Percentiles rank a stretch among this genome's conserved stretches.
Evolutionary conservation across 2,113 vertebrate genomes (phyloP).

Genomic region (Triplophysa dalaica): DNA sequence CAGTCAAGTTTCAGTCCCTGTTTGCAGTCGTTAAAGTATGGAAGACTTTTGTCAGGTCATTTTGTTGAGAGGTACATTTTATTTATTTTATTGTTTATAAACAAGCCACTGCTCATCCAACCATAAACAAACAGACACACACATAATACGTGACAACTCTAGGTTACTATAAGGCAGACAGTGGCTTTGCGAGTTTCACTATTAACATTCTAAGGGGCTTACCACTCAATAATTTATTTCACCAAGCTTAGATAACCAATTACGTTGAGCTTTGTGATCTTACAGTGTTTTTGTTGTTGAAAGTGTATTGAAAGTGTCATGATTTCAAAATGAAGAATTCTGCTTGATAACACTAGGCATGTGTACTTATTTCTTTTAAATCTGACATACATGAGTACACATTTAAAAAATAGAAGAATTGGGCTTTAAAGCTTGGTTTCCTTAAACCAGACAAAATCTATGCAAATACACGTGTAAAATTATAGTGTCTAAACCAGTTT

Average conservation of each 20-base stretch:
- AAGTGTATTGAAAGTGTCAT: background rate
- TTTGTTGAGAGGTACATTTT: no score
- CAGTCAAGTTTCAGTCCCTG: background rate
- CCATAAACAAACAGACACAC: background rate
- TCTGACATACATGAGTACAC: background rate
- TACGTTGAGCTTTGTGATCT: background rate
- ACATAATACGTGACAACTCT: background rate
- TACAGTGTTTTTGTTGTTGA: background rate
- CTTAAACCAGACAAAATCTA: background rate
- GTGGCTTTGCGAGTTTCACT: conserved; percentile 60
- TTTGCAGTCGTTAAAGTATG: no score
- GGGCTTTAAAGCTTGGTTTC: background rate
- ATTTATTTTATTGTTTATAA: no score
- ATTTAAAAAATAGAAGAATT: background rate
- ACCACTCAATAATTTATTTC: conserved; percentile 31
- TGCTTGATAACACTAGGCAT: background rate
- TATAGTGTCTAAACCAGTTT: background rate
- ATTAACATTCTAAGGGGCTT: conserved; percentile 39
- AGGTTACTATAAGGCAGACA: conserved; percentile 8
- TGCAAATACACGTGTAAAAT: background rate
- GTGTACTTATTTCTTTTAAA: background rate
- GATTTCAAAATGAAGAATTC: background rate
- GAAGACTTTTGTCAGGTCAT: no score
- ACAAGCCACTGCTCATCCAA: background rate
- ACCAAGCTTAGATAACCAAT: background rate